Evolutionary conservation across 2,113 vertebrate species (phyloP).

Genomic region (Puntigrus tetrazona): DNA sequence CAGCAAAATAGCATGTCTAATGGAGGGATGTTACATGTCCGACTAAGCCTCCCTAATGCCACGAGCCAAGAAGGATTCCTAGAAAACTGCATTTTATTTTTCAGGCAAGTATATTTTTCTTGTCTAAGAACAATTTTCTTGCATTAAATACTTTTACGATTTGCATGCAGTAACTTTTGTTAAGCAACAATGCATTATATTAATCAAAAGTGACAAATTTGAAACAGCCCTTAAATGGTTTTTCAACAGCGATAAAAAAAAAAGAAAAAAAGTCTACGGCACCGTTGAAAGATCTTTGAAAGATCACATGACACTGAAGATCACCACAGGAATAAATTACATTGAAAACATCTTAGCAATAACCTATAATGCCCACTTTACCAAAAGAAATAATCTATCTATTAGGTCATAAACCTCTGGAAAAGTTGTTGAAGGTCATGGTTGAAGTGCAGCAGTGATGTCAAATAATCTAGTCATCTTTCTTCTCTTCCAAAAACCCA

Average conservation of each 20-base stretch:
- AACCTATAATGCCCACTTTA: not conserved
- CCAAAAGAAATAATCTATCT: not conserved
- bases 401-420: not conserved
- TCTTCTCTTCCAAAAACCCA: not conserved
- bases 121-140: too few species aligned
- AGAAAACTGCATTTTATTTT: not conserved
- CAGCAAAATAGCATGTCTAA: constrained; percentile 12
- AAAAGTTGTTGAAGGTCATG: not conserved
- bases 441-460: not conserved
- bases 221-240: not conserved
- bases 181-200: not conserved
- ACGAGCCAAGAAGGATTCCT: not conserved
- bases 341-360: not conserved
- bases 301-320: not conserved
- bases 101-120: not conserved
- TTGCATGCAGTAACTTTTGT: not conserved
- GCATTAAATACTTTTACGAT: not conserved
- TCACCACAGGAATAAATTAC: not conserved
- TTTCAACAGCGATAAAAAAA: not conserved
- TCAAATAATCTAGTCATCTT: constrained; percentile 2
- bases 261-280: too few species aligned
- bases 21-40: constrained; percentile 14
- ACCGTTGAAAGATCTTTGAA: too few species aligned
- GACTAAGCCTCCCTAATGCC: constrained; percentile 4
- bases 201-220: not conserved